A percentile compares a stretch with the other conserved stretches of the same genome.
phyloP scores from a whole-genome alignment of 2,797 vertebrate genomes.

The Enteromius unitaeniatus region DNA sequence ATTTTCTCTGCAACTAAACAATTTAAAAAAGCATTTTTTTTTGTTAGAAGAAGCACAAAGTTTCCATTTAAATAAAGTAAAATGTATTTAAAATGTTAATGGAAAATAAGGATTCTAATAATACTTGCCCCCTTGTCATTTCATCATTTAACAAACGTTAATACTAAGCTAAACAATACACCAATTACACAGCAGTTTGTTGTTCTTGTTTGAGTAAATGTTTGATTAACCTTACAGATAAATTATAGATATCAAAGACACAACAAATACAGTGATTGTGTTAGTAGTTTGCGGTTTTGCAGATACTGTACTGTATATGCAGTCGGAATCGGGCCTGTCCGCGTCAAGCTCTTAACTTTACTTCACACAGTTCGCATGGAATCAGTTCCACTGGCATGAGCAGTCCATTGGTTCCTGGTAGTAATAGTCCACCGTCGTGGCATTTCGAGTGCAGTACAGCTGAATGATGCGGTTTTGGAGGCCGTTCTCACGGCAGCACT shows the following conservation, averaged over 20 bases:
- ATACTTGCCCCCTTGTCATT: conserved; percentile 20
- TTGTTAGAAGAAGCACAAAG: conserved; percentile 44
- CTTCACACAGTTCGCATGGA: conserved; percentile 19
- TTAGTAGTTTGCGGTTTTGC: conserved; percentile 50
- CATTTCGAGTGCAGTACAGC: conserved; percentile 92
- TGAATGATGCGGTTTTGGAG: conserved; percentile 88
- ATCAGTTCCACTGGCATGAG: conserved; percentile 96
- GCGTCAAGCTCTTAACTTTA: conserved; percentile 29
- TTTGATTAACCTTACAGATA: conserved; percentile 50
- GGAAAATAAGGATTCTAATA: conserved; percentile 26
- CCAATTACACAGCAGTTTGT: conserved; percentile 28
- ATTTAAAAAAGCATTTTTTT: neutral
- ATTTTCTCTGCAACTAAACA: conserved; percentile 22
- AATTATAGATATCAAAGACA: conserved; percentile 37
- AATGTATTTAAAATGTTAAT: conserved; percentile 16
- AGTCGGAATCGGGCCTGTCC: conserved; percentile 32
- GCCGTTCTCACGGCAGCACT: conserved; percentile 92
- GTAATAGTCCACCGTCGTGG: conserved; percentile 87
- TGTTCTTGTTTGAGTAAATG: conserved; percentile 28
- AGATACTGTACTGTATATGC: conserved; percentile 23
- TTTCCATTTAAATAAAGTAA: conserved; percentile 48
- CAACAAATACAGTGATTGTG: conserved; percentile 40
- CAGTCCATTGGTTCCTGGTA: conserved; percentile 95
- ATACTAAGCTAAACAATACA: conserved; percentile 23
- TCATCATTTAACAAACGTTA: conserved; percentile 25